Evolutionary conservation across 2,113 vertebrate species (phyloP), one percentile per base, ranked within the genome.

Genomic region (Oncorhynchus masou): DNA sequence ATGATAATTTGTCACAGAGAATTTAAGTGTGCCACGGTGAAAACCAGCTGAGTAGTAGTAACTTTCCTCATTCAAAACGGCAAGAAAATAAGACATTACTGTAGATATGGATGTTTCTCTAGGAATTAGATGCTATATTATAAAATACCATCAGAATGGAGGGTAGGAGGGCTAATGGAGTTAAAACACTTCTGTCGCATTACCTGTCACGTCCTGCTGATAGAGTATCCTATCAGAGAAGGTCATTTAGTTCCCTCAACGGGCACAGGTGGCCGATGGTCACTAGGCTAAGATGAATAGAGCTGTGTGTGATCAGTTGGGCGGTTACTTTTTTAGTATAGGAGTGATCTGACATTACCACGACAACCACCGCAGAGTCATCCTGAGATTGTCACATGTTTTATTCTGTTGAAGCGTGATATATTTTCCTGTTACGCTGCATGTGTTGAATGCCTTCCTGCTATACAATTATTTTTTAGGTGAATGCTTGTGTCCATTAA

Each of bases 81-180:
- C 12, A 66, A 15, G 29, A 39, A 69, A 77, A 74, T 67, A 81
- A 81, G 87, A 88, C 81, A 72, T 72, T 70, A 76, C 83, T 39
- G 57, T 60, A 76, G 86, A 84, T 54, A 19, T 54, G 51, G 51
- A 2, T 54, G 51, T 19, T 54, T 54, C 51, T 4, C 68, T 80
- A 82, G 84, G 89, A 91, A 88, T 87, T 86, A 92, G 85, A 90
- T 82, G 81, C 83, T 84, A 81, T 73, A 80, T 83, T 84, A 82
- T 73, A 81, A 75, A 72, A 54, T 74, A 54, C 51, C 51, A 19
- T 54, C 51, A 19, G 51, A 54, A 54, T 19, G 5, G 80, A 83
- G 84, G 87, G 81, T 86, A 84, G 81, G 84, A 83, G 81, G 67
- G 81, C 79, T 89, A 91, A 91, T 91, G 76, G 85, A 91, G 88